phyloP scores from a whole-genome alignment of 1,140 invertebrate genomes.

The Stegodyphus mimosarum region DNA sequence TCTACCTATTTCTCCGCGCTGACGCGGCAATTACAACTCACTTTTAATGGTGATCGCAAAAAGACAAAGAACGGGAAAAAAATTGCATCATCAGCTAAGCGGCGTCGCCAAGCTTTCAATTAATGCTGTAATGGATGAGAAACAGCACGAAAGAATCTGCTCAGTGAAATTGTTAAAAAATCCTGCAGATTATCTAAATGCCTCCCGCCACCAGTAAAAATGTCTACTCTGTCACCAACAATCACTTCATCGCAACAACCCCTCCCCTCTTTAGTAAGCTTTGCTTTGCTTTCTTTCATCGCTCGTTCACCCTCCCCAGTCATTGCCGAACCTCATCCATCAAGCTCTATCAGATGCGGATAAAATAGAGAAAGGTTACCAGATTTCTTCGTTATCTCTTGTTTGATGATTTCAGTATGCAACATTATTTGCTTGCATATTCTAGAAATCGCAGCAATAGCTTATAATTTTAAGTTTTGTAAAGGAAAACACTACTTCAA shows the following conservation, averaged over 20 bases:
- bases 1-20: slow-evolving; percentile 3
- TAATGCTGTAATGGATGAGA: too few relatives aligned
- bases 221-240: slow-evolving; percentile 19
- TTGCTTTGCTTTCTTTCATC: not conserved
- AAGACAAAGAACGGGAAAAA: too few relatives aligned
- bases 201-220: not conserved
- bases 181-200: slow-evolving; percentile 6
- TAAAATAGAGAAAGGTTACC: not conserved
- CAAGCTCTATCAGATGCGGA: slow-evolving; percentile 43
- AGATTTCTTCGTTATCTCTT: not conserved
- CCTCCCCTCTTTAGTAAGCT: not conserved
- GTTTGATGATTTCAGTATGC: not conserved
- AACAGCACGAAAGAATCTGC: too few relatives aligned
- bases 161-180: too few relatives aligned
- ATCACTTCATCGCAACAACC: slow-evolving; percentile 6
- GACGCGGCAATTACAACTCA: not conserved
- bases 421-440: too few relatives aligned
- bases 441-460: too few relatives aligned
- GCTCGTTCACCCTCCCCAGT: not conserved
- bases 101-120: too few relatives aligned
- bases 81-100: too few relatives aligned
- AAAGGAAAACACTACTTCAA: too few relatives aligned
- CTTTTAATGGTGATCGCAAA: too few relatives aligned
- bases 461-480: too few relatives aligned
- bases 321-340: slow-evolving; percentile 36